phyloP scores from a whole-genome alignment of 2,113 vertebrate genomes.

The Psettodes erumei region DNA sequence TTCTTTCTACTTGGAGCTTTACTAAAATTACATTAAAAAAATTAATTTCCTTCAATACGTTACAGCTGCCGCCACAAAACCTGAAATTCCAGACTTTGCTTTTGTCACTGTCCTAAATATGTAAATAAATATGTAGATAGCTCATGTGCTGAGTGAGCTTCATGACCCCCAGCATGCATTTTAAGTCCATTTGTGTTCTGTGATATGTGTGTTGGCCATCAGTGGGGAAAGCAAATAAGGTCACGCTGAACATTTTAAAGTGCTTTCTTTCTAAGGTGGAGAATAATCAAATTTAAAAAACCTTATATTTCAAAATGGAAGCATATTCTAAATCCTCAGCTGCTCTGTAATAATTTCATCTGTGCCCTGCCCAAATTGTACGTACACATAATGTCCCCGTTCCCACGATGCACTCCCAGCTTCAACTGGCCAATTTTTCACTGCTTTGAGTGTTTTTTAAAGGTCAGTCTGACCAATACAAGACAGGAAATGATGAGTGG shows the following conservation, averaged over 20 bases:
- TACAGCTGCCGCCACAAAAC: slow-evolving; percentile 46
- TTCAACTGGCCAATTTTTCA: slow-evolving; percentile 40
- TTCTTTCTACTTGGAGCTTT: slow-evolving; percentile 29
- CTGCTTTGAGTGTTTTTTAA: slow-evolving; percentile 40
- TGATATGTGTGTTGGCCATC: slow-evolving; percentile 10
- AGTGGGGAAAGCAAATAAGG: slow-evolving; percentile 32
- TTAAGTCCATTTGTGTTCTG: slow-evolving; percentile 48
- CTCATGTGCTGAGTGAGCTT: slow-evolving; percentile 29
- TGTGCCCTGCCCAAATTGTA: slow-evolving; percentile 19
- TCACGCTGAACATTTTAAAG: slow-evolving; percentile 34
- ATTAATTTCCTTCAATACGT: slow-evolving; percentile 50
- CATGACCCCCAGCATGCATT: slow-evolving; percentile 13
- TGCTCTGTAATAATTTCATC: slow-evolving; percentile 39
- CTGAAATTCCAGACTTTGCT: slow-evolving; percentile 41
- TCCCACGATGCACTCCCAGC: slow-evolving; percentile 41
- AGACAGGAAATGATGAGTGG: slow-evolving; percentile 62
- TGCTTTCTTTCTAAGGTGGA: slow-evolving; percentile 43
- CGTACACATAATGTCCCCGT: slow-evolving; percentile 35
- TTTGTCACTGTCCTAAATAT: slow-evolving; percentile 36
- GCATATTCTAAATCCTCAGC: slow-evolving; percentile 39
- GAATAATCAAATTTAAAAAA: slow-evolving; percentile 48
- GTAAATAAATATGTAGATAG: slow-evolving; percentile 46
- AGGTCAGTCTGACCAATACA: slow-evolving; percentile 64
- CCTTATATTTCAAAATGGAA: slow-evolving; percentile 43
- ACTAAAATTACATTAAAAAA: slow-evolving; percentile 54